A percentile compares a stretch with the other conserved stretches of the same genome.
Conservation (phyloP, 2,888 invertebrate genomes). For the Cantharis lateralis region DNA sequence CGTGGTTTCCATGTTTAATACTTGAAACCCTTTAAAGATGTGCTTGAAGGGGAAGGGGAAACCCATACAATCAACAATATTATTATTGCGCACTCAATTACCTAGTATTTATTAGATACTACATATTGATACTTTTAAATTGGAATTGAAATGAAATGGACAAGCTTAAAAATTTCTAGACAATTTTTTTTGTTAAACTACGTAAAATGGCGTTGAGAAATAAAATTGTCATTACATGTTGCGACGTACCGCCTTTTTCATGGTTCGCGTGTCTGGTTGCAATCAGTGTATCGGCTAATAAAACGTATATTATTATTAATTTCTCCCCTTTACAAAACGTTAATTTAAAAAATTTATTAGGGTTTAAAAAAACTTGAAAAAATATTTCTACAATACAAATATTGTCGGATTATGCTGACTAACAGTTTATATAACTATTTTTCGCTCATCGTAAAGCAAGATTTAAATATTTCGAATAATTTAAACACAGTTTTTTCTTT, state of each 20-base stretch:
- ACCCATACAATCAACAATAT: no score
- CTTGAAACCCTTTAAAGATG: constrained; percentile 3
- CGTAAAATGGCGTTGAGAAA: constrained; percentile 5
- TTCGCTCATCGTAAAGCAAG: no score
- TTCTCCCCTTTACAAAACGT: background rate
- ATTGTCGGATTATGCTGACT: background rate
- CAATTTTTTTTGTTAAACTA: background rate
- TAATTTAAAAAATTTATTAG: constrained; percentile 3
- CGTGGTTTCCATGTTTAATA: constrained; percentile 20
- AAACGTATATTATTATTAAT: background rate
- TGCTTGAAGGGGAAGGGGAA: background rate
- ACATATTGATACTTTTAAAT: background rate
- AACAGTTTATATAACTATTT: background rate
- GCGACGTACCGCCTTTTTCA: constrained; percentile 12
- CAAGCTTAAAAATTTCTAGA: background rate
- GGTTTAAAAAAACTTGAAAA: background rate
- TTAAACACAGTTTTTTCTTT: background rate
- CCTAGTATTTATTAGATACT: background rate
- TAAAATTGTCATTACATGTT: background rate
- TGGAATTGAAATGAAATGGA: background rate
- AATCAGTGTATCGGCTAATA: background rate
- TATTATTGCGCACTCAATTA: background rate
- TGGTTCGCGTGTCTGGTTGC: background rate
- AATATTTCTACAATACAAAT: background rate
- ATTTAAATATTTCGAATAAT: no score